Evolutionary conservation across 2,888 invertebrate genomes (phyloP), one percentile per base, ranked within the genome.

Genomic region (Chydorus sphaericus): DNA sequence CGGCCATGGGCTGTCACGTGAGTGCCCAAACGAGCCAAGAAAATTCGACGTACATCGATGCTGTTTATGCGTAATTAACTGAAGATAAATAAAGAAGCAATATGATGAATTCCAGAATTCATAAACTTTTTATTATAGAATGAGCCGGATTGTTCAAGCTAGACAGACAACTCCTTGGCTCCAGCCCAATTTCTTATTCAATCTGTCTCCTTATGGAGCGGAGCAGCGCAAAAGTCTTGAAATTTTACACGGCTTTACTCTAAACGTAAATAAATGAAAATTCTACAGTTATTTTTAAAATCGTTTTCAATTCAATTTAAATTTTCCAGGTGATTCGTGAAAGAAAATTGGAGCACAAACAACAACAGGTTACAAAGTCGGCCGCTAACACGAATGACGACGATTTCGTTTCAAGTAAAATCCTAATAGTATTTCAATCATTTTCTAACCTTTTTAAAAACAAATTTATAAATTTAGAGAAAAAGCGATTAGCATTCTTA

Each of bases 1-100:
- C 73, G 16, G 73, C 74, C 7, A 74, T 74, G 74, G 74, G 74
- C 5, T 62, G 65, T 48, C 62, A 64, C 49, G 64, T 73, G 8
- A 53, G 58, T 14, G 60, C 58, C 2, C 60, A 62, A n/a, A n/a
- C n/a, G n/a, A n/a, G n/a, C n/a, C n/a, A n/a, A n/a, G n/a, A n/a
- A n/a, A n/a, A n/a, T n/a, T n/a, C n/a, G n/a, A n/a, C n/a, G n/a
- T n/a, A n/a, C n/a, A n/a, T n/a, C n/a, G n/a, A n/a, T n/a, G n/a
- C n/a, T n/a, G n/a, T n/a, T n/a, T n/a, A n/a, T n/a, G n/a, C n/a
- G n/a, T n/a, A n/a, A n/a, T n/a, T n/a, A n/a, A n/a, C n/a, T n/a
- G n/a, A n/a, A n/a, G n/a, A n/a, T n/a, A n/a, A n/a, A n/a, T n/a
- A n/a, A n/a, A n/a, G n/a, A n/a, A n/a, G n/a, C n/a, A n/a, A n/a